Percentiles rank a stretch among this genome's conserved stretches.
Conservation (phyloP, 1,140 invertebrate genomes). For the Caenorhabditis inopinata region DNA sequence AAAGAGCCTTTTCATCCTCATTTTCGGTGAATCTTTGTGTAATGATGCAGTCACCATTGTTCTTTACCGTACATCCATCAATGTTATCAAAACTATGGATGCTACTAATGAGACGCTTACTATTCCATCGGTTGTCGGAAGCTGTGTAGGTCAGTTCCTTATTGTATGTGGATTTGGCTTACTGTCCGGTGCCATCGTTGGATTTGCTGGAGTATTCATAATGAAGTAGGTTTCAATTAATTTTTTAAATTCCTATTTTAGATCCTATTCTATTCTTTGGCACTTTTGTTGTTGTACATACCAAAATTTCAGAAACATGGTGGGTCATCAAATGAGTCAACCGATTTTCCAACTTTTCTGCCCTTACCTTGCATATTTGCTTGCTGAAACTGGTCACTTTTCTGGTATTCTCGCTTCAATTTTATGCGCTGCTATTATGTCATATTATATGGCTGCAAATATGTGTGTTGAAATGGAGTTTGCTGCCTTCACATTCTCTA, state of each 20-base stretch:
- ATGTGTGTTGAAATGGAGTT: constrained; percentile 95
- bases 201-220: constrained; percentile 34
- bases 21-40: constrained; percentile 94
- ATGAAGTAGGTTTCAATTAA: background rate
- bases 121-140: background rate
- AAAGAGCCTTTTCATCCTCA: constrained; percentile 89
- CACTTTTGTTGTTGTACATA: too few relatives aligned
- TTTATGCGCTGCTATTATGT: constrained; percentile 91
- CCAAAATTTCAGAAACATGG: background rate
- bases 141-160: background rate
- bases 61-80: constrained; percentile 33
- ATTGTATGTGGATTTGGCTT: constrained; percentile 2
- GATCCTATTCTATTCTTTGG: too few relatives aligned
- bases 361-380: constrained; percentile 25
- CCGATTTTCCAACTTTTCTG: constrained; percentile 13
- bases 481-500: constrained; percentile 92
- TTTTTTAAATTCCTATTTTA: background rate
- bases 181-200: background rate
- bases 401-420: constrained; percentile 50
- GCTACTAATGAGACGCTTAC: background rate
- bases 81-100: background rate
- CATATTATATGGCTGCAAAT: constrained; percentile 95
- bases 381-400: constrained; percentile 41
- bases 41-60: constrained; percentile 98
- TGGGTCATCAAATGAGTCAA: constrained; percentile 3